These are phyloP conservation scores for Urosaurus nigricauda DNA, from an alignment of 2,797 vertebrate species.

Conservation along the genomic window DNA sequence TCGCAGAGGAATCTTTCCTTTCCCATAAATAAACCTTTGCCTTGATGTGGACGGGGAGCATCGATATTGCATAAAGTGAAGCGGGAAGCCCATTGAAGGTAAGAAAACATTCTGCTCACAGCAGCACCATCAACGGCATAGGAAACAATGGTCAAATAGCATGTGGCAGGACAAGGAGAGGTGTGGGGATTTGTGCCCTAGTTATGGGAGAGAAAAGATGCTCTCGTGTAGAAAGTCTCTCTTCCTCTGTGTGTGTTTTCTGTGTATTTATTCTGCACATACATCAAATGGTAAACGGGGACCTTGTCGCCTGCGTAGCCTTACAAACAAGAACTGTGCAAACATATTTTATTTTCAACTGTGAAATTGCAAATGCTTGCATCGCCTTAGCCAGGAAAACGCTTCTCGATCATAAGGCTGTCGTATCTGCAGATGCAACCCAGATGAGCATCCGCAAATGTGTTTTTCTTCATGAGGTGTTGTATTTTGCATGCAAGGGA, in stretches of 20 bases:
- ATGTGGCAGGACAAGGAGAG: background rate
- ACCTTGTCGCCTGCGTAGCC: background rate
- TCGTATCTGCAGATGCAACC: background rate
- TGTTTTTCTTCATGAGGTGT: background rate
- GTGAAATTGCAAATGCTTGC: background rate
- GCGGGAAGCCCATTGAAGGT: slow-evolving; percentile 11
- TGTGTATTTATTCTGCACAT: background rate
- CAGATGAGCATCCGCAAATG: too few relatives aligned
- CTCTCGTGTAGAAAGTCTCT: too few relatives aligned
- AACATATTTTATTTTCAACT: background rate
- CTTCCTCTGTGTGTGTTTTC: background rate
- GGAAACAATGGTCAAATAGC: background rate
- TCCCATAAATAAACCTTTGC: background rate
- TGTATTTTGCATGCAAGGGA: background rate
- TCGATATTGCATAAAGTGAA: slow-evolving; percentile 10
- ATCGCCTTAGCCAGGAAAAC: rapidly evolving
- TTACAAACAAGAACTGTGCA: background rate
- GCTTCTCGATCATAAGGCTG: rapidly evolving
- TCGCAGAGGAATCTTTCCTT: background rate
- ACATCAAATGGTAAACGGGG: background rate
- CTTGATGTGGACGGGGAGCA: slow-evolving; percentile 11
- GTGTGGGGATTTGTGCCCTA: rapidly evolving
- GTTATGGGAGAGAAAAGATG: background rate
- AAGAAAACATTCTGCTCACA: background rate
- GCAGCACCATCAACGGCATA: too few relatives aligned